Base-by-base conservation (phyloP, 2,797 vertebrate genomes). In the Ctenopoma kingsleyae region DNA sequence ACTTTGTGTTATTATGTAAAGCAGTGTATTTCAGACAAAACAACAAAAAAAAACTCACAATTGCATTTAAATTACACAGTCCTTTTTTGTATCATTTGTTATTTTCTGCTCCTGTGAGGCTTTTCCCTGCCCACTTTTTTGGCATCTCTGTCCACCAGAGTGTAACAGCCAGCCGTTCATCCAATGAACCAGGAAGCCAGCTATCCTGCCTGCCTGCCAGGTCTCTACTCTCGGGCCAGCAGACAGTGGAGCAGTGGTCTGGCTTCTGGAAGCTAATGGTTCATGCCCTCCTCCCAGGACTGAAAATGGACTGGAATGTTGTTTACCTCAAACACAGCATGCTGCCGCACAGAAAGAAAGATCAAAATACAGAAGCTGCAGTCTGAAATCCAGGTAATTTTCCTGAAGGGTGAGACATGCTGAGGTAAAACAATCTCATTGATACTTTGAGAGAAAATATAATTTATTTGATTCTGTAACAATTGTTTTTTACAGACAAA, bases 301-400 rank as follows among this genome's bases (percentile, higher is more conserved):
- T 82, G 78, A 83, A 86, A 83, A 87, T 82, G 78, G 72, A 85
- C 79, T 82, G 85, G 85, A 90, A 90, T 88, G 88, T 89, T 92
- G 89, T 90, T 89, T 88, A 88, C 87, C 82, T 82, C 81, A 75
- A 82, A 81, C 86, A 71, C 86, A 86, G 78, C 86, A 75, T 76
- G 85, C 51, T 6, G 5, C 73, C 48, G 3, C 66, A 35, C 47
- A 47, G 43, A 58, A 61, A 79, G 60, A 76, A 51, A 71, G 47
- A 71, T 87, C 64, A 83, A 75, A 87, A 74, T 60, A 75, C 68
- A 60, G 40, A 83, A 50, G 32, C 62, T 67, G n/a, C 38, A 30
- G 23, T 47, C 61, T 71, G 67, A 67, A 57, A 72, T 65, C 78
- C 35, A 64, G 63, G 76, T 80, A 51, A 80, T 76, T 67, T 78